These are phyloP conservation scores for Serilophus lunatus DNA, from an alignment of 2,113 vertebrate genomes.

Conservation along the genomic window DNA sequence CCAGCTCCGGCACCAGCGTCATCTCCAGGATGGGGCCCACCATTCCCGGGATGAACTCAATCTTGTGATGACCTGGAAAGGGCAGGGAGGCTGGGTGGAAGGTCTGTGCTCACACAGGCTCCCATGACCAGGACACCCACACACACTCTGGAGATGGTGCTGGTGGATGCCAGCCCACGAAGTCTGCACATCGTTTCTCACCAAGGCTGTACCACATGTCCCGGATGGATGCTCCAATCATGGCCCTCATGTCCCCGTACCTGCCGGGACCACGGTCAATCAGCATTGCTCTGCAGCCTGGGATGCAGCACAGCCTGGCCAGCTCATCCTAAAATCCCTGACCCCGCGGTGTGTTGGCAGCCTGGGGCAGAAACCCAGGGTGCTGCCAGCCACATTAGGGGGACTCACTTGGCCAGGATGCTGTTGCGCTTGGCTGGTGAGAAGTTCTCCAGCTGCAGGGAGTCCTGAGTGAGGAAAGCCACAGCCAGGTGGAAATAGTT, in stretches of 20 bases:
- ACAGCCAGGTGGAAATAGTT: conserved; percentile 66
- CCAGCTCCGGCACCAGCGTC: conserved; percentile 55
- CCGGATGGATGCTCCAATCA: conserved; percentile 21
- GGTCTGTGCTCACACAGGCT: not conserved
- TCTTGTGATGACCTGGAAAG: conserved; percentile 46
- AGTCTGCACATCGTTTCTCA: not conserved
- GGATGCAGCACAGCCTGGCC: fast-evolving
- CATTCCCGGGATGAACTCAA: conserved; percentile 61
- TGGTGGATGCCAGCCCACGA: not conserved
- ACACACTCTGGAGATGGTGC: fast-evolving
- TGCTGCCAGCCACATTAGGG: fast-evolving
- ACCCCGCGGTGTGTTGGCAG: fast-evolving
- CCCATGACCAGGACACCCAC: not conserved
- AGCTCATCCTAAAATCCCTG: not conserved
- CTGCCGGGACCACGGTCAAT: not conserved
- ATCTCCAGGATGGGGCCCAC: conserved; percentile 70
- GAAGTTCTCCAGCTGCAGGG: conserved; percentile 67
- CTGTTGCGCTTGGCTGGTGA: conserved; percentile 38
- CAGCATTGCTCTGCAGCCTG: fast-evolving
- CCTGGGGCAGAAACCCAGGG: not conserved
- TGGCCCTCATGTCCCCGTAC: conserved; percentile 60
- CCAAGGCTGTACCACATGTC: conserved; percentile 70
- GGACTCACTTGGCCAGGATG: conserved; percentile 55
- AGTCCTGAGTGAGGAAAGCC: conserved; percentile 69
- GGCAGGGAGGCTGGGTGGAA: not conserved